Base-by-base conservation (phyloP, 2,797 vertebrate genomes). In the Scolopax rusticola region DNA sequence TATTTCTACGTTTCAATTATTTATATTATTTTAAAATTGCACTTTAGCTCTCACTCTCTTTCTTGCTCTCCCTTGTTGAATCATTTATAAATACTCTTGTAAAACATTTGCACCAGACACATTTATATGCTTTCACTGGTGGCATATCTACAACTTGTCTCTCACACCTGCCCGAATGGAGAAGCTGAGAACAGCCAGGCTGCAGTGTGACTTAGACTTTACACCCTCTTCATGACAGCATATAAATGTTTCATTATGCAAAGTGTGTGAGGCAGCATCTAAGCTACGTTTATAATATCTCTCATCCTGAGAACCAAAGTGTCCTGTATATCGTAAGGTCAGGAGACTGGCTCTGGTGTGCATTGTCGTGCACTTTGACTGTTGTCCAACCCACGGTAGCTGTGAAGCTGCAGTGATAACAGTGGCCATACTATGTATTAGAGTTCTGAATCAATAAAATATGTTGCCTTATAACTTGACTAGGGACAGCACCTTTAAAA, bases 341-440 rank as follows among this genome's bases (percentile, higher is more conserved):
- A 97, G 96, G 97, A 97, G 95, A 97, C 93, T 94, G 96, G 75
- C 53, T 97, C 67, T 95, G 87, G 89, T 57, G 91, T 94, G 95
- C 94, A 76, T 82, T 61, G 6, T 63, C 51, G 45, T 97, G 96
- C 95, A 97, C 88, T 23, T 86, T 92, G 94, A 96, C 96, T 97
- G 77, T 92, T 94, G 89, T 93, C 93, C 81, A 91, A 74, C 91
- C 88, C 87, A 43, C 79, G 8, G 96, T 93, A 96, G 95, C 93
- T 87, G 77, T 9, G 9, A 96, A 97, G 95, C 95, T 96, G 75
- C 96, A 82, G 95, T 95, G 77, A 21, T 87, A 80, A 96, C 96
- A 98, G 98, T 98, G 98, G 98, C 98, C 98, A 98, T 98, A 98
- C 68, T 93, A 98, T 97, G 87, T 95, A 85, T 94, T 95, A 97